Percentiles rank a stretch among this genome's conserved stretches.
Evolutionary conservation across 1,140 invertebrate genomes (phyloP).

Genomic region (Bombus cullumanus): DNA sequence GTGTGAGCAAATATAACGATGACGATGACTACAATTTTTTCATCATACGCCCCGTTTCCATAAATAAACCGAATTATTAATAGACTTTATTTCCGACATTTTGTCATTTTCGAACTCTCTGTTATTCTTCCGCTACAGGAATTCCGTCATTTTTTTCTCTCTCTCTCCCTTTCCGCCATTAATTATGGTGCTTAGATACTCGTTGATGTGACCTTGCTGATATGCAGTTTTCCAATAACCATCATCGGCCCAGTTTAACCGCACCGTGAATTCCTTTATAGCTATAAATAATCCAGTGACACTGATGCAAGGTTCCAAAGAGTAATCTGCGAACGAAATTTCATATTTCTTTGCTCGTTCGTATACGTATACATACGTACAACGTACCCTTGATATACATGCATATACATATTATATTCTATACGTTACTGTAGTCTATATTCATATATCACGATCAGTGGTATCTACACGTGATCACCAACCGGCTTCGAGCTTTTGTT

Average conservation of each 20-base stretch:
- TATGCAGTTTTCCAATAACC: conserved; percentile 80
- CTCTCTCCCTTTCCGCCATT: conserved; percentile 13
- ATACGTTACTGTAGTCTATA: background rate
- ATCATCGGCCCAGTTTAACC: conserved; percentile 77
- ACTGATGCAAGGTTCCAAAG: conserved; percentile 54
- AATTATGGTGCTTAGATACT: conserved; percentile 43
- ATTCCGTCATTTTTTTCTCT: background rate
- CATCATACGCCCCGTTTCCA: conserved; percentile 30
- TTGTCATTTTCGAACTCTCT: background rate
- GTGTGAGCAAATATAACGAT: conserved; percentile 37
- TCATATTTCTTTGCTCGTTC: conserved; percentile 27
- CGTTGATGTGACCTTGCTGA: conserved; percentile 68
- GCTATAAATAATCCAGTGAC: conserved; percentile 79
- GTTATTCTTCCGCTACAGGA: background rate
- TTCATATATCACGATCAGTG: conserved; percentile 10
- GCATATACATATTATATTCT: background rate
- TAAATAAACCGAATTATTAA: conserved; percentile 48
- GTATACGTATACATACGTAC: background rate
- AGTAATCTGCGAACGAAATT: conserved; percentile 44
- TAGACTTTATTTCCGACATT: conserved; percentile 11
- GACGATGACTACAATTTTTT: conserved; percentile 31
- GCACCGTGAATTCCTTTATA: conserved; percentile 77
- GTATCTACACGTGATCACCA: conserved; percentile 2
- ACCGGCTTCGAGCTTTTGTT: conserved; percentile 41
- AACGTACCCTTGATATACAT: background rate